Base-by-base conservation (phyloP, 2,888 invertebrate genomes). In the Ditylenchus weischeri region DNA sequence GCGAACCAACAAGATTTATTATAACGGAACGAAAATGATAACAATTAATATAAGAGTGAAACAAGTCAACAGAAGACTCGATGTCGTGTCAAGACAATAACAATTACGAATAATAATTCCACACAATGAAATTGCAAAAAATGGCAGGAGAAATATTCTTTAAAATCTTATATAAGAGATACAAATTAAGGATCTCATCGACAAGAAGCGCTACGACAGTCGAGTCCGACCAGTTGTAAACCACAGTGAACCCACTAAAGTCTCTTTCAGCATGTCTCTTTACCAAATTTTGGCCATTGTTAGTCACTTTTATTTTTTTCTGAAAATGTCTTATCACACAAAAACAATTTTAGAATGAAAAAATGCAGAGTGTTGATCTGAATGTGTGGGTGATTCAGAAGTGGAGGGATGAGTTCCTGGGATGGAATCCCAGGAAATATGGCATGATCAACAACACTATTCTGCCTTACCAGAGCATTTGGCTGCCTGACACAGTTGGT, bases 341-440 rank as follows among this genome's bases (percentile, higher is more conserved):
- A 23, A 69, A 38, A 15, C 3, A 19, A 29, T 76, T 76, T 51
- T 69, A 80, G 80, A 81, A 81, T 65, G 81, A 81, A 66, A 81
- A 81, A 64, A 76, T 77, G 61, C 81, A 81, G 68, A 79, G 76
- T 64, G 73, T 81, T n/a, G 81, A 81, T 61, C 62, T 81, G 67
- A 81, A 81, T 66, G 75, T 81, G 38, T 81, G 81, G 81, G 81
- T 79, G 21, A 81, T 81, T 54, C 73, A 81, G 69, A 82, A 81
- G 71, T 81, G 81, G 81, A 76, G 70, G 23, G 81, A 81, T 71
- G 80, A 80, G 38, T 67, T 70, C n/a, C 57, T 77, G 49, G 80
- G 81, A 0, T 81, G 81, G 81, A 76, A 79, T 69, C 81, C 81
- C 3, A 70, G 75, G 58, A 69, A 76, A 18, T 81, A 81, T 69